Evolutionary conservation across 2,113 vertebrate genomes (phyloP).

Genomic region (Dolichallabes microphthalmus): DNA sequence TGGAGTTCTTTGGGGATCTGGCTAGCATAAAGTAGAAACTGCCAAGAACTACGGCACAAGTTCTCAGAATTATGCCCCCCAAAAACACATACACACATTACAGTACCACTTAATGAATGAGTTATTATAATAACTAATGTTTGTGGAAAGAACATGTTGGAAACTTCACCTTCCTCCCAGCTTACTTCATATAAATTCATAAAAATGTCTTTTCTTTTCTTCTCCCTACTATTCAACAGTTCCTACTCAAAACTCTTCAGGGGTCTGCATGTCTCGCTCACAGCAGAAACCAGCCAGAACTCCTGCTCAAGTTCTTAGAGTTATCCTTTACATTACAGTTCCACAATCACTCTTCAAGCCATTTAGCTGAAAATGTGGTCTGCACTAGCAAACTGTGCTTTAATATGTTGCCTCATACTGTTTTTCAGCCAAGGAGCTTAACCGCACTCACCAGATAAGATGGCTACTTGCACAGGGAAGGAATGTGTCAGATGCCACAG

Average conservation of each 20-base stretch:
- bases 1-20: neutral
- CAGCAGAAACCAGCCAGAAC: neutral
- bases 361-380: neutral
- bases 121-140: neutral
- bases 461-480: neutral
- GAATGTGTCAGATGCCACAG: conserved; percentile 40
- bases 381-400: neutral
- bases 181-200: neutral
- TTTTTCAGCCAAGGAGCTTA: conserved; percentile 17
- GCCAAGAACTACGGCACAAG: neutral
- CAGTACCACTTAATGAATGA: neutral
- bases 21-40: neutral
- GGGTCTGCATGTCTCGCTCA: neutral
- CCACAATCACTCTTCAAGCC: neutral
- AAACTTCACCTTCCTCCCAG: neutral
- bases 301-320: neutral
- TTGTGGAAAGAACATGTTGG: neutral
- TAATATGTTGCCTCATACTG: conserved; percentile 11
- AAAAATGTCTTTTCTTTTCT: neutral
- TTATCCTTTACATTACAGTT: conserved; percentile 1
- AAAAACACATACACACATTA: neutral
- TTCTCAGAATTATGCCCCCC: neutral
- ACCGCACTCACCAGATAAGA: conserved; percentile 38
- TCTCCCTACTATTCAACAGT: neutral
- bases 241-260: neutral